Conservation (phyloP, 2,113 vertebrate genomes). For the Camelus bactrianus region DNA sequence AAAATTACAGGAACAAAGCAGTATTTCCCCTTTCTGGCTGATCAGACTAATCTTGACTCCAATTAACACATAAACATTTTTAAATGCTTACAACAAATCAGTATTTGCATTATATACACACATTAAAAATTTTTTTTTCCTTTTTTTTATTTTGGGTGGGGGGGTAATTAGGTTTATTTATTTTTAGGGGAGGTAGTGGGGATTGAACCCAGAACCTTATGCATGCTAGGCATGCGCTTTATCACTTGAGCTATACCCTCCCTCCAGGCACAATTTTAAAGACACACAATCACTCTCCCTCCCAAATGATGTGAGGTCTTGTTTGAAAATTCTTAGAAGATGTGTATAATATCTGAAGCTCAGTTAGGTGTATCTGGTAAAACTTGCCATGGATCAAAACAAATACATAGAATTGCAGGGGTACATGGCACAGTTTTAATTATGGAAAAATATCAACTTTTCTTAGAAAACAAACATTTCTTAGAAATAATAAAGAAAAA, state of each 20-base stretch:
- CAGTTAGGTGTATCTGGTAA: not conserved
- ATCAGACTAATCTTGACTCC: not conserved
- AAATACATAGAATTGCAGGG: not conserved
- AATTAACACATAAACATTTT: not conserved
- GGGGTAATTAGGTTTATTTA: no score
- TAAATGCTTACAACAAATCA: not conserved
- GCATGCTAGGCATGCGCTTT: no score
- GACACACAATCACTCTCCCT: not conserved
- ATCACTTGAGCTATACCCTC: no score
- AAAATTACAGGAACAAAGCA: not conserved
- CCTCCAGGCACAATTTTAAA: not conserved
- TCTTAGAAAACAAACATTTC: conserved; percentile 14
- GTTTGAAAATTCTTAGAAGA: not conserved
- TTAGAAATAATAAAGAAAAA: conserved; percentile 39
- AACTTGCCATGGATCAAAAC: not conserved
- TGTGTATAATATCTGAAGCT: not conserved
- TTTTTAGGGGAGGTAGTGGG: no score
- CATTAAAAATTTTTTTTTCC: no score
- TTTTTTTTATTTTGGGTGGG: no score
- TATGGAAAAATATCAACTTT: not conserved
- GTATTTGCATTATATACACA: not conserved
- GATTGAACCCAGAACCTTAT: no score
- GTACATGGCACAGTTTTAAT: not conserved
- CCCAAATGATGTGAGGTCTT: not conserved
- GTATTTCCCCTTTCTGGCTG: not conserved